These are phyloP conservation scores for Lucilia sericata DNA, from an alignment of 1,140 invertebrate genomes.

Conservation along the genomic window DNA sequence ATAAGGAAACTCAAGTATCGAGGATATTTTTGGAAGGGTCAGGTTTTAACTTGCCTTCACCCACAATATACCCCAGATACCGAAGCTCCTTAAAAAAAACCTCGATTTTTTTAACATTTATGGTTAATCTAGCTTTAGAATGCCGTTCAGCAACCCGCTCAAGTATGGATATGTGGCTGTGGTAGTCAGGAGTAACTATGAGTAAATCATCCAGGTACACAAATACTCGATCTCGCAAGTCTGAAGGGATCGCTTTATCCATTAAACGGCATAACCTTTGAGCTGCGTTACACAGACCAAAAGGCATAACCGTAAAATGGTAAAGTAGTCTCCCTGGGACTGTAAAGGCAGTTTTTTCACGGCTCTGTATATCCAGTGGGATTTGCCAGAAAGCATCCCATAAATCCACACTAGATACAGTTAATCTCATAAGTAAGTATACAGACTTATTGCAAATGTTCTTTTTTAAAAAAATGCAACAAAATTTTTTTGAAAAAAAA, in stretches of 20 bases:
- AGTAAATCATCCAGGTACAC: constrained; percentile 50
- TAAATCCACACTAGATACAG: constrained; percentile 46
- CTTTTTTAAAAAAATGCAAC: too few species aligned
- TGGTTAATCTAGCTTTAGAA: too few species aligned
- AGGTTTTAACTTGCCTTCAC: constrained; percentile 21
- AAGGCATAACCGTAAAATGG: constrained; percentile 46
- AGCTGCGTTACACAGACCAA: constrained; percentile 53
- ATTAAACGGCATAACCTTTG: constrained; percentile 46
- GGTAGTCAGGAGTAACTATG: constrained; percentile 40
- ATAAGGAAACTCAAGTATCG: constrained; percentile 51
- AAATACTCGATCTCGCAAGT: constrained; percentile 53
- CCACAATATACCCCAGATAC: constrained; percentile 56
- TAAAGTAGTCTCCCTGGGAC: constrained; percentile 40
- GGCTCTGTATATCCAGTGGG: too few species aligned
- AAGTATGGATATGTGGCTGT: background rate
- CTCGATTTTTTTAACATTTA: too few species aligned
- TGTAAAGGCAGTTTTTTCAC: constrained; percentile 69
- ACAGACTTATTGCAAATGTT: too few species aligned
- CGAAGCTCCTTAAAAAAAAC: background rate
- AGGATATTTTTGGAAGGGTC: constrained; percentile 46
- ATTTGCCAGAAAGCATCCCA: constrained; percentile 63
- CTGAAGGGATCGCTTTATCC: constrained; percentile 63
- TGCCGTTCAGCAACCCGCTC: constrained; percentile 30
- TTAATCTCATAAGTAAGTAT: too few species aligned
- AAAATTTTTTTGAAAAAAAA: too few species aligned